Conservation (phyloP, 2,113 vertebrate species). For the Dendropsophus ebraccatus region DNA sequence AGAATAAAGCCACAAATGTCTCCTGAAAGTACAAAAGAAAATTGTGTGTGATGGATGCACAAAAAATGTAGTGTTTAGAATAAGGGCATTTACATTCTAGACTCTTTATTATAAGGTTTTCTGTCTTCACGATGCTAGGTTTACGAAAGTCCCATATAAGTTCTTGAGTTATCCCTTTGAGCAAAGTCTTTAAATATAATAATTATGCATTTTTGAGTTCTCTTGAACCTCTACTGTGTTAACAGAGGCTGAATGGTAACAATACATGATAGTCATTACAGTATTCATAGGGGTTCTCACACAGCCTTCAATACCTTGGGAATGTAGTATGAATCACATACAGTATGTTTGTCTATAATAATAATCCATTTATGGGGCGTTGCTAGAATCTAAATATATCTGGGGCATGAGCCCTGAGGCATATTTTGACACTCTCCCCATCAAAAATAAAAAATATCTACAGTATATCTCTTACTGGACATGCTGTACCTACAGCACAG, state of each 20-base stretch:
- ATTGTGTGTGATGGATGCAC: slow-evolving; percentile 20
- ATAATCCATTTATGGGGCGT: too few species aligned
- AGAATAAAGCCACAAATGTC: neutral
- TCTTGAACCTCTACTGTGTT: neutral
- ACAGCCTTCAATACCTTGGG: neutral
- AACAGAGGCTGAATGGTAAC: neutral
- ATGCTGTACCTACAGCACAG: too few species aligned
- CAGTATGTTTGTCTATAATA: neutral
- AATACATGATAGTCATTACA: neutral
- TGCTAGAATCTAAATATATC: too few species aligned
- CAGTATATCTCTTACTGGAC: too few species aligned
- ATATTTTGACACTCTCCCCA: too few species aligned
- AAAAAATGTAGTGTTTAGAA: neutral
- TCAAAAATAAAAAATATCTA: too few species aligned
- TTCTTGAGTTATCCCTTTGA: neutral
- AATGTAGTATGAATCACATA: neutral
- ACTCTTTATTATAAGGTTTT: neutral
- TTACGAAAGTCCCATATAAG: neutral
- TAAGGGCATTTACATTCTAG: neutral
- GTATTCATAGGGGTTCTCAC: neutral
- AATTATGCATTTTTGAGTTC: neutral
- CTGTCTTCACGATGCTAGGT: neutral
- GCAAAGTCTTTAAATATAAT: neutral
- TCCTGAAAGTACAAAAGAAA: slow-evolving; percentile 7
- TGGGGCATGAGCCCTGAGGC: too few species aligned